phyloP scores from a whole-genome alignment of 2,888 invertebrate species.

The Leptothorax acervorum region DNA sequence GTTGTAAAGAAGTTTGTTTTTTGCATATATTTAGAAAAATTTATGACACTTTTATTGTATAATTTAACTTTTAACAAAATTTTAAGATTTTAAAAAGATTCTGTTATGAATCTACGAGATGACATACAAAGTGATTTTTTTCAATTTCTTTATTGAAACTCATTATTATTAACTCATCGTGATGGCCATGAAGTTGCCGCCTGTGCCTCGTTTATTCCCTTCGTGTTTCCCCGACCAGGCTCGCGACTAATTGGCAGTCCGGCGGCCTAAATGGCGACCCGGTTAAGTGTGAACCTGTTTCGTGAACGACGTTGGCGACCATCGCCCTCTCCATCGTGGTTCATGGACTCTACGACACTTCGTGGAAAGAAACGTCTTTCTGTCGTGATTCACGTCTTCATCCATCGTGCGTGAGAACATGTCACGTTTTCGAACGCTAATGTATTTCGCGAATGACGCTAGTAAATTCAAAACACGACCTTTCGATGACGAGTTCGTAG shows the following conservation, averaged over 20 bases:
- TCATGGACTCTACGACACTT: constrained; percentile 1
- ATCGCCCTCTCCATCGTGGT: constrained; percentile 11
- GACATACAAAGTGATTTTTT: not conserved
- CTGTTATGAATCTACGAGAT: not conserved
- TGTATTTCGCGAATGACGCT: constrained; percentile 4
- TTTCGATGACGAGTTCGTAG: not conserved
- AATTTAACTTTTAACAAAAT: constrained; percentile 10
- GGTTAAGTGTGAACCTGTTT: constrained; percentile 68
- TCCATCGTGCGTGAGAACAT: constrained; percentile 25
- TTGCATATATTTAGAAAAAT: not conserved
- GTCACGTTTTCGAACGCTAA: constrained; percentile 14
- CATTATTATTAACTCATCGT: constrained; percentile 21
- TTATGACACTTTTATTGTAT: not conserved
- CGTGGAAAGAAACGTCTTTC: constrained; percentile 10
- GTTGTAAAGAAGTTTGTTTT: not conserved
- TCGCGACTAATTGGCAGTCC: constrained; percentile 72
- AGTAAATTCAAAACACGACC: constrained; percentile 21
- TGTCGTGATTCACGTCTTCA: constrained; percentile 48
- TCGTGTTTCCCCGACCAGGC: constrained; percentile 42
- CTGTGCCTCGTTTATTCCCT: constrained; percentile 5
- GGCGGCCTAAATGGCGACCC: constrained; percentile 57
- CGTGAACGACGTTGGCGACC: constrained; percentile 40
- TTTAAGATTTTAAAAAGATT: not conserved
- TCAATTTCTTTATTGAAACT: constrained; percentile 9
- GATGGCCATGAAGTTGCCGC: constrained; percentile 23